A percentile compares a stretch with the other conserved stretches of the same genome.
These are phyloP conservation scores for Macroglossus sobrinus DNA, from an alignment of 2,113 vertebrate genomes.

Conservation along the genomic window DNA sequence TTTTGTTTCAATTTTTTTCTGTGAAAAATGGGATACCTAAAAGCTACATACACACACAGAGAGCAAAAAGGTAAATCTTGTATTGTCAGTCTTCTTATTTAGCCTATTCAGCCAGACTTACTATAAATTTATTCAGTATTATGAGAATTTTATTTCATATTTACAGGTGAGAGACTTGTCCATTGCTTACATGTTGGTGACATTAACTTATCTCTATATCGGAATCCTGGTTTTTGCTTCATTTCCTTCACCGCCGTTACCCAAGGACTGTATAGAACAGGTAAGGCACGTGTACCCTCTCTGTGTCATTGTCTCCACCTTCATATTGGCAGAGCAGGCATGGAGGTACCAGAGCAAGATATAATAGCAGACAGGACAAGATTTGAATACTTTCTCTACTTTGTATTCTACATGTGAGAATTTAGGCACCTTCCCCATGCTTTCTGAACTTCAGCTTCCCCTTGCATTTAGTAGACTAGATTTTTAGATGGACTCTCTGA, in stretches of 20 bases:
- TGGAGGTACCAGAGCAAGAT: not conserved
- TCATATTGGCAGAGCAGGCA: not conserved
- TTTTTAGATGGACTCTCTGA: not conserved
- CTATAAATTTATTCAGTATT: not conserved
- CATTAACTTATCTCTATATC: slow-evolving; percentile 94
- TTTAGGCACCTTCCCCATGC: not conserved
- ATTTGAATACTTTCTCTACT: not conserved
- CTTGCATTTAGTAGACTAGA: not conserved
- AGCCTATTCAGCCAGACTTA: not conserved
- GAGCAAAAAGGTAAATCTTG: not conserved
- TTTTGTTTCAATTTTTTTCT: slow-evolving; percentile 50
- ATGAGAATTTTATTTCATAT: slow-evolving; percentile 27
- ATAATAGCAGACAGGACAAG: not conserved
- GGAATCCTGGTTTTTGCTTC: slow-evolving; percentile 93
- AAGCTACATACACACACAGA: not conserved
- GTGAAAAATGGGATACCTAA: not conserved
- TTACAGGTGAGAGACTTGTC: slow-evolving; percentile 95
- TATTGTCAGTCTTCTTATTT: not conserved
- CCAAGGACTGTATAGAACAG: slow-evolving; percentile 96
- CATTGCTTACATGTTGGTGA: slow-evolving; percentile 94
- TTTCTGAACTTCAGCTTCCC: not conserved
- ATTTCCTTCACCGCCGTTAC: slow-evolving; percentile 94
- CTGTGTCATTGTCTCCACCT: not conserved
- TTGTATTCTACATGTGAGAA: not conserved
- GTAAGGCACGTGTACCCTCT: slow-evolving; percentile 79